Conservation (phyloP, 1,140 invertebrate species). For the Neuroterus valhalla region DNA sequence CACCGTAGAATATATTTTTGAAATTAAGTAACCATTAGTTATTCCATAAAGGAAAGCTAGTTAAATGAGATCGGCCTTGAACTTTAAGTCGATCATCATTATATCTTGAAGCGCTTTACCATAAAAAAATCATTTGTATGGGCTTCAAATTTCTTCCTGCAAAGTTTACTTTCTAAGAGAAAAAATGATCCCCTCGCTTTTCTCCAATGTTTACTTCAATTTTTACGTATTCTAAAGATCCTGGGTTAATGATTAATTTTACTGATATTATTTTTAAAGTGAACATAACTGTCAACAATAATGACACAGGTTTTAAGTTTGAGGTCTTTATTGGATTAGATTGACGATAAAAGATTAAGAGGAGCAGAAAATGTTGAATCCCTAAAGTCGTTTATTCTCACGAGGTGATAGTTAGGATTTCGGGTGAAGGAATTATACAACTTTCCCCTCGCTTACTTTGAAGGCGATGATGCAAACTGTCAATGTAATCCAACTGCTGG, state of each 20-base stretch:
- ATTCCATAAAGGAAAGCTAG: not conserved
- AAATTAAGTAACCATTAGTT: not conserved
- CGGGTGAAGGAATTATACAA: slow-evolving; percentile 44
- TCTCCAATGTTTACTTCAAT: no score
- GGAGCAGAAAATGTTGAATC: not conserved
- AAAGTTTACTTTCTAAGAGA: not conserved
- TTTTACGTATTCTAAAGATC: no score
- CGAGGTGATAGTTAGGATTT: slow-evolving; percentile 41
- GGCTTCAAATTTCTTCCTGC: not conserved
- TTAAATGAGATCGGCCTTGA: not conserved
- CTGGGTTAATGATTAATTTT: no score
- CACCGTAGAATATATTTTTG: not conserved
- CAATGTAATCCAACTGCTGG: slow-evolving; percentile 39
- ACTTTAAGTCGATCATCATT: not conserved
- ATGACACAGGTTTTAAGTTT: no score
- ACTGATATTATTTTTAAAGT: no score
- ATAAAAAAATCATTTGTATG: not conserved
- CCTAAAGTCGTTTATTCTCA: slow-evolving; percentile 6
- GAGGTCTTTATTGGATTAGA: not conserved
- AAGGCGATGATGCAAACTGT: slow-evolving; percentile 49
- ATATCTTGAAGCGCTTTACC: not conserved
- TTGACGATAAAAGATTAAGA: not conserved
- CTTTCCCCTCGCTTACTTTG: slow-evolving; percentile 46
- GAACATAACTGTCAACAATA: no score
- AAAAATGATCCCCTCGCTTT: no score